Evolutionary conservation across 2,888 invertebrate genomes (phyloP).

Genomic region (Pseudanteris insignis): DNA sequence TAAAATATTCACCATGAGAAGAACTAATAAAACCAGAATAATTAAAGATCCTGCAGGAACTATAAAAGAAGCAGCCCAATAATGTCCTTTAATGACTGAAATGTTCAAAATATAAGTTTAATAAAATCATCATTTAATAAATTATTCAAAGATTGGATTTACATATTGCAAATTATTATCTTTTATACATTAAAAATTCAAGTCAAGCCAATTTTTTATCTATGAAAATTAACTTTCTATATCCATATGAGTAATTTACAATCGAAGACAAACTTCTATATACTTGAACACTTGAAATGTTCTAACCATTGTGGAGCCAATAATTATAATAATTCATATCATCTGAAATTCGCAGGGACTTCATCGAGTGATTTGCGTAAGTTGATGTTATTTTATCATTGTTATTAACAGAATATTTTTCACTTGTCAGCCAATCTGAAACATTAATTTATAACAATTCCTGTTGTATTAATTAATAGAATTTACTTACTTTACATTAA

Average conservation of each 20-base stretch:
- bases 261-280: no score
- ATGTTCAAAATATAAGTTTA: not conserved
- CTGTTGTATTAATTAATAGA: conserved; percentile 1
- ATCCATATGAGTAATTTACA: no score
- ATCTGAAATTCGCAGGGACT: conserved; percentile 27
- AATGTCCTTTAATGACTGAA: conserved; percentile 53
- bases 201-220: no score
- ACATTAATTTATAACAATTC: not conserved
- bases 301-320: conserved; percentile 40
- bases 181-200: no score
- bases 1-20: conserved; percentile 55
- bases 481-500: no score
- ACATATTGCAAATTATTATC: no score
- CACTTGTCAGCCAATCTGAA: conserved; percentile 46
- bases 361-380: conserved; percentile 49
- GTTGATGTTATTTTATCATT: conserved; percentile 48
- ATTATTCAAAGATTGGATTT: no score
- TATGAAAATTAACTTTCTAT: no score
- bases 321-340: conserved; percentile 32
- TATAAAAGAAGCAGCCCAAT: conserved; percentile 55
- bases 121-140: no score
- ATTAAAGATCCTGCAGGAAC: conserved; percentile 56
- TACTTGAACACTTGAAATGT: not conserved
- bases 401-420: conserved; percentile 43
- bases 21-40: conserved; percentile 52